These are phyloP conservation scores for Cisticola juncidis DNA, from an alignment of 2,113 vertebrate species.

Conservation along the genomic window DNA sequence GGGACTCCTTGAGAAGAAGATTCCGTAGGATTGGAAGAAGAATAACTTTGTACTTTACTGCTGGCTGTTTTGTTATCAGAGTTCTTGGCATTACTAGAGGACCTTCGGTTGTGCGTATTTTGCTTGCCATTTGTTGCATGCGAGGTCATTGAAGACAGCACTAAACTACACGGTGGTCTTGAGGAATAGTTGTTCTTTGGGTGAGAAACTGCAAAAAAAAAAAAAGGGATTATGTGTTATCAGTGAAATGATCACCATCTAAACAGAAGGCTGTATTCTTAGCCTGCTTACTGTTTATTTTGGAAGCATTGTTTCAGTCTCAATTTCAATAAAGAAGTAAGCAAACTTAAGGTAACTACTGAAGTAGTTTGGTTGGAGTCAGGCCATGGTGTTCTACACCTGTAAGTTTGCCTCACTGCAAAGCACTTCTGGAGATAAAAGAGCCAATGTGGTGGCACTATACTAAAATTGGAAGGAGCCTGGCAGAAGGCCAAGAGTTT, in stretches of 20 bases:
- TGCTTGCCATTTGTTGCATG: conserved; percentile 59
- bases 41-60: conserved; percentile 40
- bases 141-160: conserved; percentile 57
- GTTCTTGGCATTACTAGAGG: conserved; percentile 63
- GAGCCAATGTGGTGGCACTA: neutral
- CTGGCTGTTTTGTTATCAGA: conserved; percentile 57
- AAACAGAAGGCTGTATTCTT: neutral
- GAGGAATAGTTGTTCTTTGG: conserved; percentile 82
- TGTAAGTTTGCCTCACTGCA: neutral
- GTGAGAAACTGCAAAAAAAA: conserved; percentile 73
- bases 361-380: neutral
- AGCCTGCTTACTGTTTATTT: neutral
- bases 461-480: neutral
- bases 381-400: neutral
- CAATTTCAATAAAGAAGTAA: neutral
- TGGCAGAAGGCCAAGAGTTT: neutral
- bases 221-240: neutral
- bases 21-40: conserved; percentile 48
- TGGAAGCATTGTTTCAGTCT: neutral
- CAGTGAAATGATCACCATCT: neutral
- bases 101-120: conserved; percentile 47
- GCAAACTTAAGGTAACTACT: neutral
- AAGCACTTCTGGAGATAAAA: neutral
- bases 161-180: conserved; percentile 66
- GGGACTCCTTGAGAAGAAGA: conserved; percentile 51